Evolutionary conservation across 2,113 vertebrate genomes (phyloP), one percentile per base, ranked within the genome.

Genomic region (Sceloporus undulatus): DNA sequence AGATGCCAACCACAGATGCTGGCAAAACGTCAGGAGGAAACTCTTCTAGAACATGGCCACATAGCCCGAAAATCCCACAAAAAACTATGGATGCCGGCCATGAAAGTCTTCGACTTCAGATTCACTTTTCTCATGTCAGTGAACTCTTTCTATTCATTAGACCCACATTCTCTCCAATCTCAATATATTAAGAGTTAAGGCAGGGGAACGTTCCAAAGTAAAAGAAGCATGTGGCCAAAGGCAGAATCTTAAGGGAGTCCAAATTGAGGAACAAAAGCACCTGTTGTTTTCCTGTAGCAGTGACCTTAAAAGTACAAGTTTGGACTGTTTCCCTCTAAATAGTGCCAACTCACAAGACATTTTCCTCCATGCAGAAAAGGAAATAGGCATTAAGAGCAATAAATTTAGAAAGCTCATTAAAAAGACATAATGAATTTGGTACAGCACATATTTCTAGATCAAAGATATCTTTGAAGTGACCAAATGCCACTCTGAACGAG

Each of bases 391-490:
- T 92, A 85, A 94, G 95, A 96, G 95, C 95, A 96, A 97, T 96
- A 97, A 96, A 97, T 96, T 88, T 96, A 54, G 93, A 94, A 95
- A 93, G 92, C 93, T 94, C 94, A 89, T 95, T 54, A 87, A 95
- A 94, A 91, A 93, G 95, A 95, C 96, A 96, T 96, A 97, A 96
- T 97, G 95, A 96, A 97, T 97, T 97, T 96, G 96, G 97, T 97
- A 97, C 96, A 97, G 95, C 96, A 96, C 96, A 97, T 97, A 97
- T 97, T 97, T 97, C 96, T 96, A 97, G 95, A 97, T 97, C 96
- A 97, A 97, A 97, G 96, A 94, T 97, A 95, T 93, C 96, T 97
- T 97, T 97, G 96, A 97, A 97, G 96, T 97, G 96, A 95, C 96
- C 97, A 95, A 95, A 93, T 89, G 94, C 93, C 95, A 96, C 97